These are phyloP conservation scores for Petaurus breviceps DNA, from an alignment of 2,113 vertebrate genomes.

Conservation along the genomic window DNA sequence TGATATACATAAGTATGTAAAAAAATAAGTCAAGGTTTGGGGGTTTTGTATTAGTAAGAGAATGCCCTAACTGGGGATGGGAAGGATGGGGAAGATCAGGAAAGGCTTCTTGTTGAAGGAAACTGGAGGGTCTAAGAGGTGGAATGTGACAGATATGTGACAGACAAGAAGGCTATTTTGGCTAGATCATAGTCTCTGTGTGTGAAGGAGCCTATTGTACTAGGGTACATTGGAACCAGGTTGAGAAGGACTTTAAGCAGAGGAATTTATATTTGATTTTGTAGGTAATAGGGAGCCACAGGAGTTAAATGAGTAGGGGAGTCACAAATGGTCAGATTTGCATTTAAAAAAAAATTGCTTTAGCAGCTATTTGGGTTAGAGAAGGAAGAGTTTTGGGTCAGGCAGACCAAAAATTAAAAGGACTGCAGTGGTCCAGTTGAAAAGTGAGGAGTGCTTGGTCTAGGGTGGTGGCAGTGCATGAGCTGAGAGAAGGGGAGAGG, in stretches of 20 bases:
- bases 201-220: not conserved
- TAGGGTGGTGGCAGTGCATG: not conserved
- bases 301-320: not conserved
- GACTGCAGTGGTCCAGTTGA: not conserved
- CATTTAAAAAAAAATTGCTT: not conserved
- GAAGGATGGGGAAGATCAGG: not conserved
- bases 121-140: not conserved
- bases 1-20: not conserved
- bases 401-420: not conserved
- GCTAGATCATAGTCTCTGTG: not conserved
- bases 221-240: not conserved
- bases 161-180: not conserved
- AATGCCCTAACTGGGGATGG: not conserved
- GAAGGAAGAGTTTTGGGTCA: not conserved
- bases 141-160: not conserved
- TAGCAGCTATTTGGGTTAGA: not conserved
- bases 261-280: not conserved
- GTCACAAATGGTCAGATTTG: not conserved
- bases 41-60: not conserved
- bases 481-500: not conserved
- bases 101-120: not conserved
- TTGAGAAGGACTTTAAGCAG: not conserved
- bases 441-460: not conserved
- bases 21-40: not conserved
- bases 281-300: not conserved